Percentiles rank a stretch among this genome's conserved stretches.
Evolutionary conservation across 2,113 vertebrate genomes (phyloP).

Genomic region (Dendrocopos noguchii): DNA sequence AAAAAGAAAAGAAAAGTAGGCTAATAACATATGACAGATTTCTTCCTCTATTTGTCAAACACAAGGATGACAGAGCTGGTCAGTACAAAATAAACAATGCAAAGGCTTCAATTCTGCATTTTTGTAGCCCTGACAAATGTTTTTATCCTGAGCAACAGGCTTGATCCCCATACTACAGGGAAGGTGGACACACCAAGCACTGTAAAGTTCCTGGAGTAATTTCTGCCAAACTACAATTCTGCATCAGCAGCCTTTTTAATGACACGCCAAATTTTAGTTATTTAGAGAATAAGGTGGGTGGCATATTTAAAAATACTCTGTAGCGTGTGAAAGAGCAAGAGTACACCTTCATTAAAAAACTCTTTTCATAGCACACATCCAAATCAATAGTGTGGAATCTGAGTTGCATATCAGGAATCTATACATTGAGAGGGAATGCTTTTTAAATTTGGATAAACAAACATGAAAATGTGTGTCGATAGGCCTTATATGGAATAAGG

Average conservation of each 20-base stretch:
- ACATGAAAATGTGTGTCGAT: background rate
- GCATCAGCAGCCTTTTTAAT: slow-evolving; percentile 23
- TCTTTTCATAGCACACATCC: background rate
- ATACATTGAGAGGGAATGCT: background rate
- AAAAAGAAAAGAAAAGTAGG: background rate
- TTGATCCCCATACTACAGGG: background rate
- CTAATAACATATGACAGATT: background rate
- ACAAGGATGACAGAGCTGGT: background rate
- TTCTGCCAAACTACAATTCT: background rate
- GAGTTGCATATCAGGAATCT: background rate
- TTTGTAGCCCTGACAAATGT: background rate
- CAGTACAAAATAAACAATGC: background rate
- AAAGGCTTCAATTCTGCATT: background rate
- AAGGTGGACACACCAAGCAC: background rate
- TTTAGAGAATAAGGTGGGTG: background rate
- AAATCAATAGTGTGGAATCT: background rate
- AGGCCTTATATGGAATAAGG: background rate
- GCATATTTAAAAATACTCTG: slow-evolving; percentile 28
- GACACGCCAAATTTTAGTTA: background rate
- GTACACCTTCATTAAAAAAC: background rate
- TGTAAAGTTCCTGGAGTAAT: background rate
- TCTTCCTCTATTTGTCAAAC: background rate
- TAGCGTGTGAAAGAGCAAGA: slow-evolving; percentile 17
- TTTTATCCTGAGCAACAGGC: background rate
- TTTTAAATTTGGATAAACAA: background rate